Evolutionary conservation across 2,113 vertebrate genomes (phyloP).

Genomic region (Neolamprologus variostigma): DNA sequence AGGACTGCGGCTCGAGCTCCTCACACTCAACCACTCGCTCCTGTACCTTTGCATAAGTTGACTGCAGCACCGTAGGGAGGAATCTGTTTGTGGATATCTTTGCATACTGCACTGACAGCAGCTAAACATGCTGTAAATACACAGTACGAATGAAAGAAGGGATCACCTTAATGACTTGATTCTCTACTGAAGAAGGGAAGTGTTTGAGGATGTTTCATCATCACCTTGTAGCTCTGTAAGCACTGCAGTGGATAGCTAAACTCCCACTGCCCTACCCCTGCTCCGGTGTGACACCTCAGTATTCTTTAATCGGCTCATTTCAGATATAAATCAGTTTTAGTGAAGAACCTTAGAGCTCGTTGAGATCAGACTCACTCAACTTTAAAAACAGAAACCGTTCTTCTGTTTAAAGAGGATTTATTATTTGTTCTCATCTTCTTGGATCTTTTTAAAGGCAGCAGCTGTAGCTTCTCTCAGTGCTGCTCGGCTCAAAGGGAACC

Average conservation of each 20-base stretch:
- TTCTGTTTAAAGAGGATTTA: background rate
- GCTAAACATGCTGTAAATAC: background rate
- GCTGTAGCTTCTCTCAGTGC: background rate
- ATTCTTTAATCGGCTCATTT: background rate
- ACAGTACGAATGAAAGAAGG: fast-evolving
- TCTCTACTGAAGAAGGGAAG: background rate
- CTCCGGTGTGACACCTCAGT: background rate
- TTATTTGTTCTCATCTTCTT: background rate
- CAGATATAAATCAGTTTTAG: fast-evolving
- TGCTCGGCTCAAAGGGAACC: background rate
- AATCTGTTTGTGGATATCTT: background rate
- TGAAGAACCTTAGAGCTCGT: fast-evolving
- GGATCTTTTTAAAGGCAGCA: background rate
- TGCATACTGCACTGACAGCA: background rate
- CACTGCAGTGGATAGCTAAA: fast-evolving
- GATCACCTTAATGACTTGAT: fast-evolving
- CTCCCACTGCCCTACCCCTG: background rate
- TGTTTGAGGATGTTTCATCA: background rate
- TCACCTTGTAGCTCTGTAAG: background rate
- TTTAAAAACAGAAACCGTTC: fast-evolving
- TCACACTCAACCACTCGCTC: background rate
- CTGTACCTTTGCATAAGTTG: background rate
- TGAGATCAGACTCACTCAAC: background rate
- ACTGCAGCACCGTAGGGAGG: background rate
- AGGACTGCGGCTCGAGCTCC: background rate